Evolutionary conservation across 1,140 invertebrate species (phyloP), one percentile per base, ranked within the genome.

Genomic region (Pollicipes pollicipes): DNA sequence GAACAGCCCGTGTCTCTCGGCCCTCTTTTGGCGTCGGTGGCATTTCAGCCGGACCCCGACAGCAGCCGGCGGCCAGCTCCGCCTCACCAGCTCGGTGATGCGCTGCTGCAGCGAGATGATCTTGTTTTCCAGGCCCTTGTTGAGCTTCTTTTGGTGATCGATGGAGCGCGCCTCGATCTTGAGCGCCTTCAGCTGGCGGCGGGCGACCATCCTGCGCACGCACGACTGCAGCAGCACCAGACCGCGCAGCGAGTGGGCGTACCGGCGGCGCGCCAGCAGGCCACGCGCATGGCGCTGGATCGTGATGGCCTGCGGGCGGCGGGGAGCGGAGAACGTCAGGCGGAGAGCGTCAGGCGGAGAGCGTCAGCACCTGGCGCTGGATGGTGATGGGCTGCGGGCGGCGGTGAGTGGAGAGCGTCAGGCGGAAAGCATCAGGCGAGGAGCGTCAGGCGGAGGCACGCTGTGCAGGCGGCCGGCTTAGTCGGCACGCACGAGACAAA

Each of bases 91-190:
- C 73, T 90, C 88, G 69, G 92, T 90, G 72, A 98, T 88, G 73
- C 87, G 88, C 78, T 97, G 94, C 78, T 98, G 95, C 74, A 98
- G 80, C 29, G 88, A 90, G 73, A 98, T 97, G 76, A 99, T 98
- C 82, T 99, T 99, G 80, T 97, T 98, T 80, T 98, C 96, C 68
- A 99, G 80, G 0, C 96, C 95, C 79, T 94, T 93, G 82, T 98
- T 98, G 28, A 98, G 84, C 68, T 90, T 88, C 78, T 95, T 95
- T 63, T 97, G 90, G 79, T 98, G 95, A 76, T 95, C 92, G 31
- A 98, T 88, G 35, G 90, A 93, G 69, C 90, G 85, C 0, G 95
- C 95, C 80, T 98, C 95, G 75, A 87, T 85, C 80, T 92, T 93
- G n/a, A 98, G 81, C 30, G 85, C 83, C 75, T 88, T 93, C 74